Base-by-base conservation (phyloP, 1,140 invertebrate genomes). In the Caenorhabditis latens region DNA sequence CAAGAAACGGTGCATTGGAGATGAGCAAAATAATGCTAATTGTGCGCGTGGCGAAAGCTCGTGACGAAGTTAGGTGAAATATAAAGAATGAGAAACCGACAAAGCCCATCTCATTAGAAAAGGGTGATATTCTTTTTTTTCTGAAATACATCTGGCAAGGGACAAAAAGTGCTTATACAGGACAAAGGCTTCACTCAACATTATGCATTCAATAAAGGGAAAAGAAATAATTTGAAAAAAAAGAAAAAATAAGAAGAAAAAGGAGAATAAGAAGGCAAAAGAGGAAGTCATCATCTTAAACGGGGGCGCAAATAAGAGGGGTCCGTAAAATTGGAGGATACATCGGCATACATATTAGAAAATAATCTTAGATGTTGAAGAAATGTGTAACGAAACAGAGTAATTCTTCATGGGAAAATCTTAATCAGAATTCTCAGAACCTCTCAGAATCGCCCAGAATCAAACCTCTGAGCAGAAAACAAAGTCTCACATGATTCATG, bases 21-120 rank as follows among this genome's bases (percentile, higher is more conserved):
- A 79, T 79, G 32, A n/a, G 11, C 14, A 46, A 79, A 50, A 79
- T 79, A 24, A 50, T 79, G 46, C 46, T 79, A 79, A 79, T 50
- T 79, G 65, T 71, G 65, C 40, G 42, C 40, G 14, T 71, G 65
- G 19, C 11, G 24, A 16, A 53, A 2, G 9, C 71, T 19, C 11
- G 65, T 46, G 65, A 71, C 65, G 8, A 11, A 63, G 61, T 46
- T 71, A 71, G 14, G 11, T 14, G 43, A 43, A 65, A 11, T 13
- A 13, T 2, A 40, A 65, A 11, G 24, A 65, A 40, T 7, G 40
- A 40, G 61, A 65, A 65, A 16, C 9, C n/a, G 43, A 71, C 19
- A 19, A 46, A 40, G 46, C 46, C 65, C 65, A 71, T 71, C 71
- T 79, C 71, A 79, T 79, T 79, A 79, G 71, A 2, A 24, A 48